Evolutionary conservation across 1,140 invertebrate genomes (phyloP).

Genomic region (Lycorma delicatula): DNA sequence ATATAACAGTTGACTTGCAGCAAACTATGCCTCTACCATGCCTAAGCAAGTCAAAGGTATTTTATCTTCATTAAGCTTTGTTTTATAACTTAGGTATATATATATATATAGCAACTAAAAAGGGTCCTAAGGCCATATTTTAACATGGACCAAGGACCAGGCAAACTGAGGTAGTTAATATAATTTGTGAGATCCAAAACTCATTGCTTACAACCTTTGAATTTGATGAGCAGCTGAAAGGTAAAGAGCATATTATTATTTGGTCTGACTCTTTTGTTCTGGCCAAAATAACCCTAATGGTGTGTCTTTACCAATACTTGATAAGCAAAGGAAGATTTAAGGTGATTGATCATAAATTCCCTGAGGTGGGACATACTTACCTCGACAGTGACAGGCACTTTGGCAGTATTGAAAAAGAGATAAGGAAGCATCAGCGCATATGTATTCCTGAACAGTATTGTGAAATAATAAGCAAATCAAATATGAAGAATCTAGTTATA

Average conservation of each 20-base stretch:
- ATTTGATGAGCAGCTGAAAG: neutral
- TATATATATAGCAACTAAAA: neutral
- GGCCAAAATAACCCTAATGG: slow-evolving; percentile 8
- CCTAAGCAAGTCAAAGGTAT: neutral
- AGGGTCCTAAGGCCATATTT: neutral
- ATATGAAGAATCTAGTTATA: slow-evolving; percentile 9
- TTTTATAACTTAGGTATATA: neutral
- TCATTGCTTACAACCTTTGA: neutral
- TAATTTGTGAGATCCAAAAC: neutral
- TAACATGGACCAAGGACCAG: neutral
- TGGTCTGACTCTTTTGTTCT: neutral
- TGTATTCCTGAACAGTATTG: slow-evolving; percentile 6
- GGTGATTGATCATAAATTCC: slow-evolving; percentile 10
- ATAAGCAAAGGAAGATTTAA: slow-evolving; percentile 8
- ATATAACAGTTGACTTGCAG: slow-evolving; percentile 2
- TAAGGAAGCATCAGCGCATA: neutral
- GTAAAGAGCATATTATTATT: neutral
- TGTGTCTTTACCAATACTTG: slow-evolving; percentile 13
- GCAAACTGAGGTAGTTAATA: neutral
- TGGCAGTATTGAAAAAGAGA: slow-evolving; percentile 7
- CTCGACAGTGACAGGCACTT: slow-evolving; percentile 8
- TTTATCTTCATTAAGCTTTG: neutral
- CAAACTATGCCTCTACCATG: neutral
- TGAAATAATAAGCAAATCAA: slow-evolving; percentile 1
- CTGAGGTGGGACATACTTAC: slow-evolving; percentile 10